Base-by-base conservation (phyloP, 2,888 invertebrate species). In the Steromphala cineraria region DNA sequence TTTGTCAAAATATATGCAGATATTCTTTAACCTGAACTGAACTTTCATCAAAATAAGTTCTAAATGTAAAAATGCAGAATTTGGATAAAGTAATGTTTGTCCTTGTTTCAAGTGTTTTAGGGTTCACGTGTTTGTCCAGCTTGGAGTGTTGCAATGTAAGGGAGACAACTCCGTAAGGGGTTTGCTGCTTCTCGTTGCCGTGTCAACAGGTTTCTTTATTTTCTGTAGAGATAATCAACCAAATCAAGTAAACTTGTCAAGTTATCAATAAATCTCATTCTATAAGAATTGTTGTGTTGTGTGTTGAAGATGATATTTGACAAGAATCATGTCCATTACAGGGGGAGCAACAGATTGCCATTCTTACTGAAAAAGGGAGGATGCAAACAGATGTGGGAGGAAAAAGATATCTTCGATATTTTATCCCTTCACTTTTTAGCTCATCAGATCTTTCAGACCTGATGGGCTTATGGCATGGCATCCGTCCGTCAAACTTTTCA, bases 231-330 rank as follows among this genome's bases (percentile, higher is more conserved):
- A 71, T 71, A 71, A 36, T 15, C 10, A 13, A 28, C 36, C 36
- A 71, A 71, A 15, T 36, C 40, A n/a, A 71, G 15, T 31, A n/a
- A 19, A 36, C 40, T 71, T 71, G 71, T 36, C 40, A 24, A 28
- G 28, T 62, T 71, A 71, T 71, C 36, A 71, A 71, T 71, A 71
- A 71, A 71, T 71, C 71, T 71, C 71, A 71, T 71, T 71, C 71
- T 71, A 71, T 71, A 40, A 8, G 19, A 4, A n/a, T n/a, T 17
- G 17, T 71, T 71, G 3, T 71, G 71, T 71, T 10, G n/a, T 71
- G 13, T 31, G 1, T 52, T 3, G 28, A 10, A 46, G 10, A 19
- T 53, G 53, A 75, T n/a, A 28, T 19, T 46, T 36, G 2, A 36
- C 36, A 2, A 36, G 36, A 36, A 36, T 4, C 36, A 36, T 36